phyloP scores from a whole-genome alignment of 2,113 vertebrate species.

The Catharus bicknelli region DNA sequence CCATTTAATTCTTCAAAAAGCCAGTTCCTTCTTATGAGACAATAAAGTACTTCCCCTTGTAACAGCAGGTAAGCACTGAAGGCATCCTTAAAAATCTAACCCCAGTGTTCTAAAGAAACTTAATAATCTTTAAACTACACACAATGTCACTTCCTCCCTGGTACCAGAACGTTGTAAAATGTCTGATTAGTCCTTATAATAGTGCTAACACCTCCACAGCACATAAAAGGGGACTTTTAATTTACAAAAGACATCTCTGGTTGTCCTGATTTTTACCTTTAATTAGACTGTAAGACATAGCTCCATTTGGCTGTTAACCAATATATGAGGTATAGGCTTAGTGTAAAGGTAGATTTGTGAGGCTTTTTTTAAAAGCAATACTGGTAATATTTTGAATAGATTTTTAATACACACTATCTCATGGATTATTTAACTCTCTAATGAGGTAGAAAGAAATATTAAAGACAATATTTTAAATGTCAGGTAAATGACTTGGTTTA shows the following conservation, averaged over 20 bases:
- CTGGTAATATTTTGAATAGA: slow-evolving; percentile 48
- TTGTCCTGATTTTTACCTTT: slow-evolving; percentile 78
- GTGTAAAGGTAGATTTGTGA: slow-evolving; percentile 52
- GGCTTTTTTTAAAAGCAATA: slow-evolving; percentile 28
- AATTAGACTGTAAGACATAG: slow-evolving; percentile 72
- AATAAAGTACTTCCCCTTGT: slow-evolving; percentile 72
- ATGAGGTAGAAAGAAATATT: slow-evolving; percentile 64
- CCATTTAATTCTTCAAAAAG: slow-evolving; percentile 66
- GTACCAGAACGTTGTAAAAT: slow-evolving; percentile 77
- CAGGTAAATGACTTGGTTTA: slow-evolving; percentile 28
- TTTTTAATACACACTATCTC: slow-evolving; percentile 52
- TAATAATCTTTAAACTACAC: slow-evolving; percentile 75
- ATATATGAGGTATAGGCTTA: slow-evolving; percentile 39
- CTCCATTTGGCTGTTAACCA: slow-evolving; percentile 71
- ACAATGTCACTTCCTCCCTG: slow-evolving; percentile 63
- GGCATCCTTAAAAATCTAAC: slow-evolving; percentile 73
- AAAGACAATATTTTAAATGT: slow-evolving; percentile 63
- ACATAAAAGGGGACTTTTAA: slow-evolving; percentile 78
- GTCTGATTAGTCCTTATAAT: slow-evolving; percentile 78
- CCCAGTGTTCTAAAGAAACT: slow-evolving; percentile 66
- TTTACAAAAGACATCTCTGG: slow-evolving; percentile 73
- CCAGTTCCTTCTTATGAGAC: slow-evolving; percentile 65
- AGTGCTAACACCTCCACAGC: slow-evolving; percentile 71
- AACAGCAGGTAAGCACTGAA: slow-evolving; percentile 74
- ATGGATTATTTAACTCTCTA: slow-evolving; percentile 68